Percentiles rank a stretch among this genome's conserved stretches.
phyloP scores from a whole-genome alignment of 2,888 invertebrate species.

The Sphaerophoria rueppellii region DNA sequence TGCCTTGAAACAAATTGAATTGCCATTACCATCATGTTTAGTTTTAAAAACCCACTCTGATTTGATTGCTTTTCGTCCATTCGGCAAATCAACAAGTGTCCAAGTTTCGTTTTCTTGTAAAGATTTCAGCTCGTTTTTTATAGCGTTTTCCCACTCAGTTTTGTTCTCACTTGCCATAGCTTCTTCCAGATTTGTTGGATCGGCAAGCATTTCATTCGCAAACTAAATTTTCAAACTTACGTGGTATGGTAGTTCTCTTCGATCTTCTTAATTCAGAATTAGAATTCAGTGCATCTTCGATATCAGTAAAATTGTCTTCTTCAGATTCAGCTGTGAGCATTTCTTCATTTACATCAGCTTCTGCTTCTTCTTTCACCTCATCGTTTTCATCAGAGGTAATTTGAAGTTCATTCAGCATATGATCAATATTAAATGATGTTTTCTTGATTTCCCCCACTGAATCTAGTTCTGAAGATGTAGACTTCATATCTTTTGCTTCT shows the following conservation, averaged over 20 bases:
- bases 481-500: background rate
- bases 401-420: background rate
- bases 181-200: too few relatives aligned
- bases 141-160: too few relatives aligned
- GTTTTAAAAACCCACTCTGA: too few relatives aligned
- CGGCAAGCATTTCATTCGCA: too few relatives aligned
- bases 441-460: background rate
- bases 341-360: background rate
- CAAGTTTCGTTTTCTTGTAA: too few relatives aligned
- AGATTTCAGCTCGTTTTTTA: too few relatives aligned
- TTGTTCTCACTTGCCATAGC: too few relatives aligned
- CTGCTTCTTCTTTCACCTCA: background rate
- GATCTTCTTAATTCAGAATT: background rate
- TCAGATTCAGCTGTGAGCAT: background rate
- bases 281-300: too few relatives aligned
- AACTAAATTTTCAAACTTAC: background rate
- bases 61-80: too few relatives aligned
- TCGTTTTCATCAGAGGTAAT: background rate
- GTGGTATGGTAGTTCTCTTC: background rate
- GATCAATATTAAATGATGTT: background rate
- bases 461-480: background rate
- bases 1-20: too few relatives aligned
- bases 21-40: too few relatives aligned
- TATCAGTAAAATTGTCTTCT: background rate
- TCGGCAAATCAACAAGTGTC: too few relatives aligned